A percentile compares a stretch with the other conserved stretches of the same genome.
Evolutionary conservation across 2,797 vertebrate species (phyloP).

Genomic region (Tragopan temminckii): DNA sequence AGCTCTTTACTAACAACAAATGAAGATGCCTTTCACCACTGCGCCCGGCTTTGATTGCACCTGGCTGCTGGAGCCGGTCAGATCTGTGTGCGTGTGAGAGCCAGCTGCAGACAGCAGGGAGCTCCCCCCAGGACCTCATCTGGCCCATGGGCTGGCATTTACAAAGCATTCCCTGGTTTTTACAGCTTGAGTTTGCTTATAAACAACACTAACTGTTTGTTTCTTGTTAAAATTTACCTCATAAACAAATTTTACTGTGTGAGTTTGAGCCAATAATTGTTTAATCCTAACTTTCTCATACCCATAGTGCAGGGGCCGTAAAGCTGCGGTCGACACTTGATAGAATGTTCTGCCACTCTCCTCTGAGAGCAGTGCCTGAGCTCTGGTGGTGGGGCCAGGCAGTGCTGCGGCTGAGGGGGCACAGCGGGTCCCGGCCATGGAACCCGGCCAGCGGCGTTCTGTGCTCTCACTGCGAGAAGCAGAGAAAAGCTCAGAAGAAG

Average conservation of each 20-base stretch:
- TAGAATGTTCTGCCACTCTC: neutral
- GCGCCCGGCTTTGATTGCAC: neutral
- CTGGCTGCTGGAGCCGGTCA: neutral
- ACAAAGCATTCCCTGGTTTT: slow-evolving; percentile 60
- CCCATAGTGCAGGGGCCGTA: neutral
- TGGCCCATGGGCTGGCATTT: slow-evolving; percentile 37
- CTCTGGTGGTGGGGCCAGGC: neutral
- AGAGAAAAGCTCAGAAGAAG: neutral
- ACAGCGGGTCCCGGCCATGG: neutral
- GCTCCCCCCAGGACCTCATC: slow-evolving; percentile 20
- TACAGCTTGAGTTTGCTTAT: slow-evolving; percentile 74
- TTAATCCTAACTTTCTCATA: slow-evolving; percentile 61
- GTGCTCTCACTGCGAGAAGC: neutral
- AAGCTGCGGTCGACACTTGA: slow-evolving; percentile 59
- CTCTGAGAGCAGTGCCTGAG: neutral
- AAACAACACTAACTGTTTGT: slow-evolving; percentile 77
- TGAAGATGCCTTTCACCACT: neutral
- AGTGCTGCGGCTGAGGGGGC: neutral
- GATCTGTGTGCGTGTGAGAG: neutral
- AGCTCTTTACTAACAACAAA: too few species aligned
- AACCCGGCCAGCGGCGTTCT: neutral
- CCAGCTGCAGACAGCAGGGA: slow-evolving; percentile 50
- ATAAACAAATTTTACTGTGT: slow-evolving; percentile 77
- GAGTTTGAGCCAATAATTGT: slow-evolving; percentile 70
- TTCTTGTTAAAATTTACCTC: slow-evolving; percentile 81